Percentiles rank a stretch among this genome's conserved stretches.
These are phyloP conservation scores for Hyperoplus lanceolatus DNA, from an alignment of 2,797 vertebrate species.

Conservation along the genomic window DNA sequence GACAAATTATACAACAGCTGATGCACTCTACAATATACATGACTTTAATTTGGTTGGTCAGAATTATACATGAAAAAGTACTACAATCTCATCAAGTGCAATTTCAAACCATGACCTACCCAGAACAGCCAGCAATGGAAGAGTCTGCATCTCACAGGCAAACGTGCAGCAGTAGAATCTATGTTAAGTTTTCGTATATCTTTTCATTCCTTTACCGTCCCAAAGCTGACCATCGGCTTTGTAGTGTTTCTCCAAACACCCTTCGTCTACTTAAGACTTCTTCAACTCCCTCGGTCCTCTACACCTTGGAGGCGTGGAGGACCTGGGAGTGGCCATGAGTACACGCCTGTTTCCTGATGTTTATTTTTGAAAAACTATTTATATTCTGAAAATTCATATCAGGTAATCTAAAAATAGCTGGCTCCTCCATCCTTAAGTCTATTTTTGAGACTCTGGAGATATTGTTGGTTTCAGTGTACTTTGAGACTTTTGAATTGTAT, in stretches of 20 bases:
- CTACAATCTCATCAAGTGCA: neutral
- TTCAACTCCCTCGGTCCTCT: neutral
- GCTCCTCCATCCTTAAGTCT: slow-evolving; percentile 30
- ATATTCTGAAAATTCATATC: too few relatives aligned
- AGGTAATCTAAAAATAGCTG: too few relatives aligned
- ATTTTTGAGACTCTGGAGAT: slow-evolving; percentile 11
- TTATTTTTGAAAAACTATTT: neutral
- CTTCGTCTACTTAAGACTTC: neutral
- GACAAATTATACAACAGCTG: neutral
- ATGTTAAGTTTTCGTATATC: neutral
- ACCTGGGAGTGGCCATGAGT: slow-evolving; percentile 34
- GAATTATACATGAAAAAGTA: neutral
- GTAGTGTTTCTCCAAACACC: neutral
- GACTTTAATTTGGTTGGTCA: too few relatives aligned
- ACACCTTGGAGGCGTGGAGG: neutral
- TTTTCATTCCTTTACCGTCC: neutral
- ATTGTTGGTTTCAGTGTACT: neutral
- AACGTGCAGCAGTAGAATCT: slow-evolving; percentile 37
- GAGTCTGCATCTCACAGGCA: slow-evolving; percentile 24
- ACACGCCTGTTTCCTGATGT: neutral
- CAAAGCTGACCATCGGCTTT: neutral
- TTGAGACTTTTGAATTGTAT: neutral
- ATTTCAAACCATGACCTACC: slow-evolving; percentile 37
- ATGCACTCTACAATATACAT: neutral
- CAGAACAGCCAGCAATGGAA: slow-evolving; percentile 44